Conservation (phyloP, 2,113 vertebrate species). For the Aldabrachelys gigantea region DNA sequence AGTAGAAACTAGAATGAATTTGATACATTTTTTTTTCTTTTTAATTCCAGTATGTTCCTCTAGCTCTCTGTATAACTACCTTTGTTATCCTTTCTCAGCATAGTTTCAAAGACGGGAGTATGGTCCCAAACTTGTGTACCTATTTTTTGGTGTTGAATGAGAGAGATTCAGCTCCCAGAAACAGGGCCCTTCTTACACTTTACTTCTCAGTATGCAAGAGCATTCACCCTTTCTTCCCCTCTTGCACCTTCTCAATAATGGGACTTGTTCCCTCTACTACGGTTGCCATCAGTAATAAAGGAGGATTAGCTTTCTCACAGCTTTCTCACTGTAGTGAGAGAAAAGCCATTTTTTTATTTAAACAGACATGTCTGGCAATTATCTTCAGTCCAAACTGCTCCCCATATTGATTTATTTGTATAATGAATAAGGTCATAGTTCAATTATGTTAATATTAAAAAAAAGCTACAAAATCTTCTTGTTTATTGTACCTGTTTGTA, state of each 20-base stretch:
- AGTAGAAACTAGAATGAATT: background rate
- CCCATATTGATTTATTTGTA: background rate
- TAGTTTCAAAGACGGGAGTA: background rate
- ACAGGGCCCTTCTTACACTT: background rate
- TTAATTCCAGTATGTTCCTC: background rate
- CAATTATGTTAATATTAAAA: background rate
- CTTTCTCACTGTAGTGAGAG: background rate
- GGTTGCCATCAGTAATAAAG: background rate
- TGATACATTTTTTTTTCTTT: background rate
- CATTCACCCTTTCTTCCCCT: background rate
- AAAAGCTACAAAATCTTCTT: background rate
- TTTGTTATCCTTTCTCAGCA: background rate
- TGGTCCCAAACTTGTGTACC: background rate
- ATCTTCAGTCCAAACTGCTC: background rate
- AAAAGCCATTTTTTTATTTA: background rate
- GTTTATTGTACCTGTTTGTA: constrained; percentile 31
- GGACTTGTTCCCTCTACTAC: background rate
- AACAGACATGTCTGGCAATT: background rate
- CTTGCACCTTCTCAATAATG: background rate
- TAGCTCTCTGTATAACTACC: background rate
- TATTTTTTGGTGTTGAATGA: background rate
- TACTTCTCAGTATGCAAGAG: background rate
- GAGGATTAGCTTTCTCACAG: background rate
- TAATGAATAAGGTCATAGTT: background rate
- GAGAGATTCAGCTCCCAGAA: background rate